Percentiles rank a stretch among this genome's conserved stretches.
phyloP scores from a whole-genome alignment of 2,113 vertebrate species.

The Empidonax traillii region DNA sequence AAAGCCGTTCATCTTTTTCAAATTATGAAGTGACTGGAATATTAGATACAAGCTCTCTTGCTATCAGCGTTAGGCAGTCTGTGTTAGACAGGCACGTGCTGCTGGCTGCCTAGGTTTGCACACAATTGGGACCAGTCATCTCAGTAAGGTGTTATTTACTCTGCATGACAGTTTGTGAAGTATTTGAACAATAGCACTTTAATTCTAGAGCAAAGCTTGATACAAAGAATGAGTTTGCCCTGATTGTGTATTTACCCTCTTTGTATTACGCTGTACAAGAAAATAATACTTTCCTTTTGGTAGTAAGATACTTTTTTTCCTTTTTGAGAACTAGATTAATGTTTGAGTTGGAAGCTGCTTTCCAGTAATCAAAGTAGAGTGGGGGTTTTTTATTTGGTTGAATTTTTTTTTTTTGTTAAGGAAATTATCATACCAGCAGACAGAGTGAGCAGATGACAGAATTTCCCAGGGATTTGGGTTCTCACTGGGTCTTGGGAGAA shows the following conservation, averaged over 20 bases:
- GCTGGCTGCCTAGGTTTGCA: background rate
- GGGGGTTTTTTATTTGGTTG: accelerated
- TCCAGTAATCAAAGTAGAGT: background rate
- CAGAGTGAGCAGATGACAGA: background rate
- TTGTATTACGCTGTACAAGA: background rate
- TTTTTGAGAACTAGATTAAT: background rate
- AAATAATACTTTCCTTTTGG: background rate
- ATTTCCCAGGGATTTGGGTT: background rate
- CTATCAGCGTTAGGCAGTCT: background rate
- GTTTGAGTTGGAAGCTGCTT: background rate
- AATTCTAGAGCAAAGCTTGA: background rate
- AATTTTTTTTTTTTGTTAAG: background rate
- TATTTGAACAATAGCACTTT: background rate
- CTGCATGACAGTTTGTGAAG: background rate
- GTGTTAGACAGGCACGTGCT: background rate
- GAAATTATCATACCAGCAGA: background rate
- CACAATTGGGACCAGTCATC: background rate
- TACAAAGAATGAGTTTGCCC: background rate
- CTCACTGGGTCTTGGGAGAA: background rate
- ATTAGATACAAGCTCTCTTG: background rate
- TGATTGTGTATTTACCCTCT: background rate
- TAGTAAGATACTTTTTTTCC: background rate
- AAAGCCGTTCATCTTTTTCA: background rate
- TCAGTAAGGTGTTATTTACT: background rate
- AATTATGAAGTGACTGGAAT: background rate